These are phyloP conservation scores for Mesorhabditis belari DNA, from an alignment of 2,888 invertebrate species.

Conservation along the genomic window DNA sequence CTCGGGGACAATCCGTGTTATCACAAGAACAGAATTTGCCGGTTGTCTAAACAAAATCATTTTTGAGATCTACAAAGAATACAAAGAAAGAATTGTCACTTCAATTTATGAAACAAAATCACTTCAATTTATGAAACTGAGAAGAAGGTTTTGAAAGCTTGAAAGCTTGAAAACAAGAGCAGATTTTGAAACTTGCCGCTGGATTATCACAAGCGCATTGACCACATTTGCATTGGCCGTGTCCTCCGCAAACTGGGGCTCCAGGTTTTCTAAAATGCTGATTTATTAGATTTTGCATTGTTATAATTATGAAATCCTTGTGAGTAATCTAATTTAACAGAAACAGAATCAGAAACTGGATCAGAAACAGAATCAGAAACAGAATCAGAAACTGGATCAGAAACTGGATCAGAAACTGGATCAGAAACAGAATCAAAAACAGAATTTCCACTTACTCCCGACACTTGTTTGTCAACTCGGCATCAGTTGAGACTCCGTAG, in stretches of 20 bases:
- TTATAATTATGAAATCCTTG: neutral
- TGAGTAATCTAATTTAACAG: neutral
- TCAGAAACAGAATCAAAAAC: no score
- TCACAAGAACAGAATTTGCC: slow-evolving; percentile 51
- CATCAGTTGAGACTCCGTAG: slow-evolving; percentile 31
- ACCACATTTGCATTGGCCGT: slow-evolving; percentile 47
- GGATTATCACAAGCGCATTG: slow-evolving; percentile 31
- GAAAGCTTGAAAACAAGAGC: no score
- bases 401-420: no score
- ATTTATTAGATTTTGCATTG: neutral
- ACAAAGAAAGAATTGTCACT: no score
- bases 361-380: no score
- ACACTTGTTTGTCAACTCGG: slow-evolving; percentile 35
- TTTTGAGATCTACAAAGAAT: slow-evolving; percentile 3
- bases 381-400: no score
- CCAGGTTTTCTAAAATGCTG: slow-evolving; percentile 8
- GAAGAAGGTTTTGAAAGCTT: no score
- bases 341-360: no score
- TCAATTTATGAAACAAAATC: no score
- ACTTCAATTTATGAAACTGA: no score
- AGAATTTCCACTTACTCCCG: slow-evolving; percentile 33
- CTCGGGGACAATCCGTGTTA: slow-evolving; percentile 35
- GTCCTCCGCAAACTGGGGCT: slow-evolving; percentile 27
- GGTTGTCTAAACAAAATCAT: slow-evolving; percentile 16
- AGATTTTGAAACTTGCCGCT: slow-evolving; percentile 17